Percentiles rank a stretch among this genome's conserved stretches.
These are phyloP conservation scores for Hiodon tergisus DNA, from an alignment of 2,113 vertebrate species.

Conservation along the genomic window DNA sequence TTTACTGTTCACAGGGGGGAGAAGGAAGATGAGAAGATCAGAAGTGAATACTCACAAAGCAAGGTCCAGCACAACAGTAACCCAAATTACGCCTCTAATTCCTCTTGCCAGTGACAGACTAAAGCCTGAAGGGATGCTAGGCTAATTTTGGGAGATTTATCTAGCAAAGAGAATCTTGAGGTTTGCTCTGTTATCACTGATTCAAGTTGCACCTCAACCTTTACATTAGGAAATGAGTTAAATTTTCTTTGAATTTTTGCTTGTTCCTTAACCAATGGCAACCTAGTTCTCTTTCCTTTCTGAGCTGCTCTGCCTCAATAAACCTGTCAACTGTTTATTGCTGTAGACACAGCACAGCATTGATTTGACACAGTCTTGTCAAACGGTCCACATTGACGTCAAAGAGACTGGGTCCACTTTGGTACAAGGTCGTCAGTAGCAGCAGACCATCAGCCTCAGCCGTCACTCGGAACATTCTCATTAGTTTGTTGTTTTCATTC, in stretches of 20 bases:
- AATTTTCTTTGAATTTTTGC: neutral
- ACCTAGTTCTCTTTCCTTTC: neutral
- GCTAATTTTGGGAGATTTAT: no score
- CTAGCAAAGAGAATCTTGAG: neutral
- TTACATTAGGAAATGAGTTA: neutral
- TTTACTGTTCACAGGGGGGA: neutral
- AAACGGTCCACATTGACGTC: conserved; percentile 23
- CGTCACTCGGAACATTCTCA: neutral
- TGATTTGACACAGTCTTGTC: neutral
- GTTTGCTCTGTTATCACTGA: neutral
- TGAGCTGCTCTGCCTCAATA: neutral
- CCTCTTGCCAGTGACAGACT: neutral
- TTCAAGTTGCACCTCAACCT: neutral
- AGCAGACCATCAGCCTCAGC: neutral
- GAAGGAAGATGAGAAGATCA: no score
- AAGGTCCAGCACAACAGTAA: neutral
- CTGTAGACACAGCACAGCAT: neutral
- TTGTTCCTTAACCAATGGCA: no score
- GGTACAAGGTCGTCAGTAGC: conserved; percentile 1
- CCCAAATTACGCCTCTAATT: neutral
- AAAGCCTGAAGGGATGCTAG: no score
- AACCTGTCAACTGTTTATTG: neutral
- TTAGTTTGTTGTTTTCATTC: neutral
- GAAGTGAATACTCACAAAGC: neutral
- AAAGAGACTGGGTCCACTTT: neutral